Base-by-base conservation (phyloP, 1,140 invertebrate genomes). In the Odontomachus brunneus region DNA sequence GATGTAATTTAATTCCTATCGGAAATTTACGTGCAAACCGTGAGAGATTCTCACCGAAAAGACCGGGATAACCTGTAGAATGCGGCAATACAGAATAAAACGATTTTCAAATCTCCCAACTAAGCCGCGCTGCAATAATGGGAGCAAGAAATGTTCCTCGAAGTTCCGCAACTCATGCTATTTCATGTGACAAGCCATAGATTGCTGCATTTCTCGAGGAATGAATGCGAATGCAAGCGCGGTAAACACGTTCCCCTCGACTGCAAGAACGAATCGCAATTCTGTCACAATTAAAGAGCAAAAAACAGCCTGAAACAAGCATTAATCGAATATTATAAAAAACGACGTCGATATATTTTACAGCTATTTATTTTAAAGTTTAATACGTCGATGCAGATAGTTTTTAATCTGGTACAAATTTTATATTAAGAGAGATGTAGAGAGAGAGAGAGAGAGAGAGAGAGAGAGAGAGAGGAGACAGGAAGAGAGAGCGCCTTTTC, bases 141-240 rank as follows among this genome's bases (percentile, higher is more conserved):
- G 5, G 44, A 57, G 65, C 66, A 80, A 80, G 24, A 80, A 71
- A 14, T 48, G 51, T 67, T 38, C 65, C 9, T 19, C 15, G 75
- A 57, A 69, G 69, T 71, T 59, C 51, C 44, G 75, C 75, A 80
- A 80, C 44, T 80, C 75, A 80, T 44, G 75, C 75, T 57, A 57
- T 57, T 69, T 71, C 63, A 78, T 57, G 24, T 65, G 65, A 65
- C 60, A 65, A 17, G 73, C 65, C 73, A 24, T 17, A 65, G 24
- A 65, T 11, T 19, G 7, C n/a, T n/a, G 53, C 53, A 19, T 55
- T 55, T 19, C n/a, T 19, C 14, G 22, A 29, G 7, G 33, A 44
- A 38, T 65, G 51, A 49, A 7, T 60, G 22, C 44, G 51, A 65
- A 24, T 33, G 17, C 19, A 76, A 76, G 38, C 38, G 62, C 65